Evolutionary conservation across 2,797 vertebrate species (phyloP), one percentile per base, ranked within the genome.

Genomic region (Chelon auratus): DNA sequence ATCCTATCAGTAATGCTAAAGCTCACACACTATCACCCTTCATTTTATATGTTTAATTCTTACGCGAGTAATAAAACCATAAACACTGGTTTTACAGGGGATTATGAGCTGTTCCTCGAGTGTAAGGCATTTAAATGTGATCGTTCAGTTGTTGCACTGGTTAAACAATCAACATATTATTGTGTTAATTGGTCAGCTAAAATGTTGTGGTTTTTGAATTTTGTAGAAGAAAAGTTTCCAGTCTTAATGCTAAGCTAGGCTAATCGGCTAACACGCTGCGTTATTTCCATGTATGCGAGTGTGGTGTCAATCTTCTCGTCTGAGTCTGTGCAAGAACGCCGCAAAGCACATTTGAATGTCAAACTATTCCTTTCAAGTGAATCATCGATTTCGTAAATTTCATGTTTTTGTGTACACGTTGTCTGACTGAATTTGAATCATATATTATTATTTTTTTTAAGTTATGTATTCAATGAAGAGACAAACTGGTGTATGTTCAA

Each of bases 401-500:
- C 24, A 26, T 9, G 17, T 7, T 48, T 71, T 77, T 4, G 0
- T 66, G 57, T 43, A 7, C 68, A 18, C 55, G 47, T 48, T 26
- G 18, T 48, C n/a, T n/a, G n/a, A 18, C 45, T 47, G 45, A 20
- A 3, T 48, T 2, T 9, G 15, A 18, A 17, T 47, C 45, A 18
- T 18, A 7, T 18, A 6, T 30, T 30, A 6, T 33, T 33, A 6
- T 18, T 8, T 70, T 26, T 70, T 30, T 61, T 20, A 7, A 48
- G 42, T 66, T 69, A 7, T 52, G 40, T 68, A 69, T 62, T 62
- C 39, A 74, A 22, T 15, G n/a, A 64, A 36, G 17, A 52, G 52
- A 69, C 24, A 15, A 37, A 18, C 33, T 1, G 9, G 12, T 48
- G n/a, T 51, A 10, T 47, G 9, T 69, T 12, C 36, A 47, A 60